Evolutionary conservation across 2,888 invertebrate genomes (phyloP).

Genomic region (Rhaphigaster nebulosa): DNA sequence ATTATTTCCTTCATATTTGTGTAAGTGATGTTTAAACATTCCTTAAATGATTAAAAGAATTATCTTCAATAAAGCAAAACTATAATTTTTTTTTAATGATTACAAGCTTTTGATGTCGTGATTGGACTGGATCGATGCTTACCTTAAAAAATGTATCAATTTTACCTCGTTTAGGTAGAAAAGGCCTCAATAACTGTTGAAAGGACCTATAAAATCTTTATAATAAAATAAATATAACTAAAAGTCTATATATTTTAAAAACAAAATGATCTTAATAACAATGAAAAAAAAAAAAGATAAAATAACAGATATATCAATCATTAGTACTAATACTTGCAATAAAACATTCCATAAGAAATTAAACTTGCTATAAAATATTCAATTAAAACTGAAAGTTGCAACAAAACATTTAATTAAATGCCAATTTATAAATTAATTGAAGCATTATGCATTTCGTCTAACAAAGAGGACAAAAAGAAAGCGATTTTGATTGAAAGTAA

Average conservation of each 20-base stretch:
- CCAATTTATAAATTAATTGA: not conserved
- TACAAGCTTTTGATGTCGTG: constrained; percentile 34
- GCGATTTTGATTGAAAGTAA: too few relatives aligned
- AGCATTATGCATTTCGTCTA: too few relatives aligned
- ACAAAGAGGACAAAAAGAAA: too few relatives aligned
- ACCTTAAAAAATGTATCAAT: not conserved
- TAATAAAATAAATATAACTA: not conserved
- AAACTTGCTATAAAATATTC: not conserved
- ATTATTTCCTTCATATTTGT: constrained; percentile 1
- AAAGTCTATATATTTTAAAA: not conserved
- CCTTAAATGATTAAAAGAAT: not conserved
- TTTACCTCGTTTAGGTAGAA: not conserved
- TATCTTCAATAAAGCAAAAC: not conserved
- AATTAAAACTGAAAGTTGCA: not conserved
- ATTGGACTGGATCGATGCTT: constrained; percentile 17
- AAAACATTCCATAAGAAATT: not conserved
- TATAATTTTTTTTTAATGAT: not conserved
- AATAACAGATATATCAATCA: not conserved
- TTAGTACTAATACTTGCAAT: not conserved
- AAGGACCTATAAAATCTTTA: not conserved
- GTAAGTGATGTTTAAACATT: not conserved
- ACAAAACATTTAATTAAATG: not conserved
- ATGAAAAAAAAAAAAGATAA: not conserved
- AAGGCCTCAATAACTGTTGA: not conserved
- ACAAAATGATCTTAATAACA: not conserved